Conservation (phyloP, 2,113 vertebrate species). For the Oceanites oceanicus region DNA sequence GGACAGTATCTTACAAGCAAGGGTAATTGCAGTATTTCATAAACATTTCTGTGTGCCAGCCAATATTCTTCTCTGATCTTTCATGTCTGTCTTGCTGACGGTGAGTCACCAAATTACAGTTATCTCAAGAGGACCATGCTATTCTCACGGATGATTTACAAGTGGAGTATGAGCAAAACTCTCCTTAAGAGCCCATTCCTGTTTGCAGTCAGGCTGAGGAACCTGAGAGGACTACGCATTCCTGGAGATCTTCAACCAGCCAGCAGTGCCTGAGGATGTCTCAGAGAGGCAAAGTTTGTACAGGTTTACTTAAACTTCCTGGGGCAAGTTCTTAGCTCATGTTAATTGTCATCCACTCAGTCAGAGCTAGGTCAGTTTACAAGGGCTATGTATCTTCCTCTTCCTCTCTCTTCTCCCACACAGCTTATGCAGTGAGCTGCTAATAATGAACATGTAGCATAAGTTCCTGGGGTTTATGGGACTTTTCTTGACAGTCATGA, state of each 20-base stretch:
- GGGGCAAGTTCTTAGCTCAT: not conserved
- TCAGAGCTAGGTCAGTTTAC: not conserved
- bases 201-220: not conserved
- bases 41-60: not conserved
- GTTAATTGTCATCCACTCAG: not conserved
- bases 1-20: not conserved
- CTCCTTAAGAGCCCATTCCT: not conserved
- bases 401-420: not conserved
- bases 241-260: not conserved
- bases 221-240: not conserved
- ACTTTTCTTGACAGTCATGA: not conserved
- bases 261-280: not conserved
- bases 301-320: not conserved
- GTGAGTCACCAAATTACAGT: not conserved
- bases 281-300: not conserved
- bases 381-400: not conserved
- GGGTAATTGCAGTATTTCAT: not conserved
- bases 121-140: not conserved
- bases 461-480: not conserved
- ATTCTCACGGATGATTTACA: not conserved
- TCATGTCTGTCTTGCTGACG: not conserved
- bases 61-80: not conserved
- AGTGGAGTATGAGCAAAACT: not conserved
- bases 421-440: not conserved
- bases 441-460: not conserved